Evolutionary conservation across 2,113 vertebrate genomes (phyloP).

Genomic region (Mesocricetus auratus): DNA sequence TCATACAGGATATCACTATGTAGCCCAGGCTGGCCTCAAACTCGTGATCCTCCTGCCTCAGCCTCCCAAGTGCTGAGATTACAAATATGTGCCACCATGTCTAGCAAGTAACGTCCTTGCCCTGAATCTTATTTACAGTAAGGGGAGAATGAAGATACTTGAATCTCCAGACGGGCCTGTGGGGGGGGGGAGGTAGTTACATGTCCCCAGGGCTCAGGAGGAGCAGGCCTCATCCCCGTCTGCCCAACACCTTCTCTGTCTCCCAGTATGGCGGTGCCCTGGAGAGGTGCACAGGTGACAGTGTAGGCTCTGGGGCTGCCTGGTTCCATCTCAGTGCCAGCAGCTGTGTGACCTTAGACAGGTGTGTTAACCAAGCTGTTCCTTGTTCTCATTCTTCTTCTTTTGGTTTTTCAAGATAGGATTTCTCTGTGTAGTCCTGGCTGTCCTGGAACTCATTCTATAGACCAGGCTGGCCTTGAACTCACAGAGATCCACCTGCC

Average conservation of each 20-base stretch:
- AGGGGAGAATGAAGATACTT: background rate
- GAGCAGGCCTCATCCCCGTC: rapidly evolving
- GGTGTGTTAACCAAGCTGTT: background rate
- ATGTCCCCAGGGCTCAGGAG: background rate
- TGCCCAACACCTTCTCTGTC: background rate
- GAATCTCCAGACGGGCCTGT: background rate
- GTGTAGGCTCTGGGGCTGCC: background rate
- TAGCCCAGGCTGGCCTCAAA: background rate
- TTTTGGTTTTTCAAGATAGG: background rate
- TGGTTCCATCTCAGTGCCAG: background rate
- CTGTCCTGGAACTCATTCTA: too few relatives aligned
- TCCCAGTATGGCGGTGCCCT: background rate
- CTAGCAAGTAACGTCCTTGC: background rate
- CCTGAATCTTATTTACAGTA: background rate
- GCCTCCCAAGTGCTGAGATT: background rate
- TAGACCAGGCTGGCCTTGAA: background rate
- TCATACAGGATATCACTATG: background rate
- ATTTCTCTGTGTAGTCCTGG: background rate
- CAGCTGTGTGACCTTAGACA: background rate
- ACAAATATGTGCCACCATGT: background rate
- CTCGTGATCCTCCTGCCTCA: background rate
- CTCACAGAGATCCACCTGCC: background rate
- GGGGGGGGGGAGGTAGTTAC: background rate
- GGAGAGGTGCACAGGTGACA: background rate
- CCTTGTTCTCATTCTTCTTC: background rate